These are phyloP conservation scores for Sminthurides aquaticus DNA, from an alignment of 2,888 invertebrate species.

Conservation along the genomic window DNA sequence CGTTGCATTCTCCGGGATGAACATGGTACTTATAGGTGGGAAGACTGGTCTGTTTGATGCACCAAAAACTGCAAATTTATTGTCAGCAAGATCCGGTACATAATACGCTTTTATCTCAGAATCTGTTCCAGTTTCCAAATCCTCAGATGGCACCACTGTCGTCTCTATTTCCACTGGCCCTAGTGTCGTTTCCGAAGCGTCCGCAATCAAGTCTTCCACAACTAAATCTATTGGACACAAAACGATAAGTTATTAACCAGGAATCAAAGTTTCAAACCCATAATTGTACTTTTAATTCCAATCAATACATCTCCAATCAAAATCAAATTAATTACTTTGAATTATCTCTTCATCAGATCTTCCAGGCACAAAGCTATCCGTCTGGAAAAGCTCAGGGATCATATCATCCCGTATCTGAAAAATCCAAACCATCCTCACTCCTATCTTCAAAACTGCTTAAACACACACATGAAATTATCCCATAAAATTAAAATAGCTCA, in stretches of 20 bases:
- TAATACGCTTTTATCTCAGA: neutral
- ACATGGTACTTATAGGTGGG: neutral
- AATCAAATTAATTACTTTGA: too few species aligned
- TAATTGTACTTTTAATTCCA: too few species aligned
- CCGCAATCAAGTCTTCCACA: neutral
- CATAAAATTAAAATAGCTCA: too few species aligned
- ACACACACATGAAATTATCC: too few species aligned
- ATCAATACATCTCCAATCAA: too few species aligned
- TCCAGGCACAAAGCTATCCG: neutral
- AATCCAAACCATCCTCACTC: too few species aligned
- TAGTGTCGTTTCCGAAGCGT: neutral
- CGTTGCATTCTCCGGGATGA: neutral
- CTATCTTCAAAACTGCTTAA: too few species aligned
- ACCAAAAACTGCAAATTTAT: neutral
- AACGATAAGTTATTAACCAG: too few species aligned
- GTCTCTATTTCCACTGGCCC: neutral
- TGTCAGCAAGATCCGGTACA: neutral
- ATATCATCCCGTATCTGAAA: slow-evolving; percentile 1
- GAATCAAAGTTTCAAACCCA: too few species aligned
- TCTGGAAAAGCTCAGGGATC: neutral
- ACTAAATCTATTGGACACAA: too few species aligned
- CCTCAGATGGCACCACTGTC: neutral
- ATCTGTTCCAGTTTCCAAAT: neutral
- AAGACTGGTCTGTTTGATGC: neutral
- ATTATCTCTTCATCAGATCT: slow-evolving; percentile 1